phyloP scores from a whole-genome alignment of 2,113 vertebrate species.

The Mormoops blainvillei region DNA sequence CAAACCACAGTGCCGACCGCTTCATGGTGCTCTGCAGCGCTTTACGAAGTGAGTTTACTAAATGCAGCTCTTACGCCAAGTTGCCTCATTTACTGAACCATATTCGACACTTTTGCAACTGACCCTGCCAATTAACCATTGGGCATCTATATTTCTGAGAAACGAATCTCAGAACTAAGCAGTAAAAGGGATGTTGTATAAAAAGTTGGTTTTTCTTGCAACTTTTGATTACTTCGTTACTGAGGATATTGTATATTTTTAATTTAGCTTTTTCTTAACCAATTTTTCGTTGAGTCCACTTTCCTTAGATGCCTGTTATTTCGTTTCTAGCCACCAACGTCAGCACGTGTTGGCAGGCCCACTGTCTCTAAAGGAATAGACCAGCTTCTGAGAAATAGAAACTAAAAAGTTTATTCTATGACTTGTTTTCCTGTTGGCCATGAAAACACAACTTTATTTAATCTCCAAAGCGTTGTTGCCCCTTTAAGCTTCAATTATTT shows the following conservation, averaged over 20 bases:
- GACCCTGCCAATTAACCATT: neutral
- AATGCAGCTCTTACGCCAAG: neutral
- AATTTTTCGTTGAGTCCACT: neutral
- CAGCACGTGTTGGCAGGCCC: neutral
- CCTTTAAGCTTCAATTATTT: neutral
- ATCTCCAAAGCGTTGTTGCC: neutral
- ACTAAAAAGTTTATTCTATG: neutral
- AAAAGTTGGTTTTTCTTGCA: neutral
- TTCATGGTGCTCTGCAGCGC: neutral
- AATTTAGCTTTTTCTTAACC: too few species aligned
- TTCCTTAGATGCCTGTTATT: neutral
- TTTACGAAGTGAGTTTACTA: neutral
- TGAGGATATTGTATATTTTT: neutral
- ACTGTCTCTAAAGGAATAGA: neutral
- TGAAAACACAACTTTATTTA: neutral
- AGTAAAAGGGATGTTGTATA: neutral
- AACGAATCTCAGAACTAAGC: neutral
- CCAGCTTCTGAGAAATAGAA: neutral
- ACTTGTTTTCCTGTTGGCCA: neutral
- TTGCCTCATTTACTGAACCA: neutral
- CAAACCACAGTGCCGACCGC: rapidly evolving
- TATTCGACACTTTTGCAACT: too few species aligned
- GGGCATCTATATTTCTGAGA: neutral
- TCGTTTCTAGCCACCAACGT: neutral
- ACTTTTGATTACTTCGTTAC: neutral